Base-by-base conservation (phyloP, 2,888 invertebrate species). In the Harmothoe impar region DNA sequence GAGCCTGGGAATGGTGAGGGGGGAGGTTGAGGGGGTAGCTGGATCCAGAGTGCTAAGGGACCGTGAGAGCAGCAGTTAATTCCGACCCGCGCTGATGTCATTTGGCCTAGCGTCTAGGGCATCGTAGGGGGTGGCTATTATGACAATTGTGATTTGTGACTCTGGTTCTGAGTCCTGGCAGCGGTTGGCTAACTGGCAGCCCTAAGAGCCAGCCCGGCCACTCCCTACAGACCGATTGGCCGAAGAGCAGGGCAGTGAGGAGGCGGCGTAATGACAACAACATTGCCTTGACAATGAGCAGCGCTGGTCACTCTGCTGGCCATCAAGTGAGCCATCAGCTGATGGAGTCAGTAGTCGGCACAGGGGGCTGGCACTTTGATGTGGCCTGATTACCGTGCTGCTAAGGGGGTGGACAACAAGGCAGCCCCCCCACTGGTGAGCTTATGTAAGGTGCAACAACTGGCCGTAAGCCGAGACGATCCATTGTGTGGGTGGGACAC, bases 91-190 rank as follows among this genome's bases (percentile, higher is more conserved):
- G 81, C 81, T 81, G 81, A 81, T 81, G 81, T 33, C 43, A 81
- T 81, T 81, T 81, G 81, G 81, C 17, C 81, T 17, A 43, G 81
- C 81, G 81, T 35, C 81, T 81, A n/a, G 81, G 81, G 86, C 86
- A 54, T 52, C 86, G 56, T 52, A 56, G 86, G 54, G 86, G 56
- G 52, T 31, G 86, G 54, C 86, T 86, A 86, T 86, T 86, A 86
- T 86, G 86, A 86, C 86, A 86, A 86, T 86, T 86, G 86, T 86
- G 86, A 86, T 86, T 86, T 86, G 86, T 86, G 86, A 31, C 84
- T 56, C 23, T n/a, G 43, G 17, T 1, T 35, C 12, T 33, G 81
- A 0, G 81, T 81, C 17, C 72, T 72, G 72, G 72, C 72, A 72
- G 72, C 29, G 31, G 72, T 72, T 72, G 43, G 81, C 81, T 81